phyloP scores from a whole-genome alignment of 2,113 vertebrate genomes.

The Ginglymostoma cirratum region DNA sequence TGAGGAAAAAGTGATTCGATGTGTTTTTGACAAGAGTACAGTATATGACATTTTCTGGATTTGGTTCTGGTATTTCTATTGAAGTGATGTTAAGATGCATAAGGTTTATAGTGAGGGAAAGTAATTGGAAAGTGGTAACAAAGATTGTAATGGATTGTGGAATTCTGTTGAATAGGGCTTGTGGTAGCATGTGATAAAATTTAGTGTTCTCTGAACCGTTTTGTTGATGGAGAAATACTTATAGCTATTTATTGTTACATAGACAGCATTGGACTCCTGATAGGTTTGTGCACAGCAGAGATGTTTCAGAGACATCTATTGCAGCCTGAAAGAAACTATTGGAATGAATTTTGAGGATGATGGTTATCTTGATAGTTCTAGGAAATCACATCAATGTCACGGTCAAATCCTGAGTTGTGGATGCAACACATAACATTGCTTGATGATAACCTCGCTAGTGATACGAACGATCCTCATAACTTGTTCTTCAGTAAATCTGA shows the following conservation, averaged over 20 bases:
- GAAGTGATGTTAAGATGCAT: background rate
- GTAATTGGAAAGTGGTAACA: too few relatives aligned
- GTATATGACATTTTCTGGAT: background rate
- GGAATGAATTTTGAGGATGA: background rate
- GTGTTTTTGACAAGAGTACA: background rate
- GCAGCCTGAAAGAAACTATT: background rate
- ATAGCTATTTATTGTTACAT: too few relatives aligned
- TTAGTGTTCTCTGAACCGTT: too few relatives aligned
- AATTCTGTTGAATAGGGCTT: too few relatives aligned
- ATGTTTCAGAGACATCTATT: background rate
- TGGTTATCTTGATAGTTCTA: background rate
- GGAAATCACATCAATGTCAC: background rate
- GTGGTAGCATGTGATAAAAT: too few relatives aligned
- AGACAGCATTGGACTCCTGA: too few relatives aligned
- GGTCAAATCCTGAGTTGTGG: background rate
- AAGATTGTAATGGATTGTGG: too few relatives aligned
- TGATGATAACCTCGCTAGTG: background rate
- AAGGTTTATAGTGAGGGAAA: too few relatives aligned
- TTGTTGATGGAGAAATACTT: too few relatives aligned
- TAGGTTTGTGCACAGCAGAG: too few relatives aligned
- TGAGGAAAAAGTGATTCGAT: too few relatives aligned
- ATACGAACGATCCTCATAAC: background rate
- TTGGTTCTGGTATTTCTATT: background rate
- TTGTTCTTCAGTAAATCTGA: background rate
- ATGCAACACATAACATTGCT: background rate